Evolutionary conservation across 1,140 invertebrate species (phyloP).

Genomic region (Drosophila saltans): DNA sequence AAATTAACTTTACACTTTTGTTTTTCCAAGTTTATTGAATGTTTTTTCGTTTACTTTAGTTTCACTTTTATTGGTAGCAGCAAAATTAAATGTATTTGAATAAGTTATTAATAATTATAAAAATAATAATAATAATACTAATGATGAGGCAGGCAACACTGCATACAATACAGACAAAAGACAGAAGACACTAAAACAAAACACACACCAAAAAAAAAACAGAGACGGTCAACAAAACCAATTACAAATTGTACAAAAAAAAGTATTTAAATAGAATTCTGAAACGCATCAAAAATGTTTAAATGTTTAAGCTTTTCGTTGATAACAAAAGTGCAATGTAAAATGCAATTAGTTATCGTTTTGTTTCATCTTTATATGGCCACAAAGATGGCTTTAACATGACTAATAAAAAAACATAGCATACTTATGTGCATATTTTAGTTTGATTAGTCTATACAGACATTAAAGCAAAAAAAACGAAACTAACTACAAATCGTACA

Average conservation of each 20-base stretch:
- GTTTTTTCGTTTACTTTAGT: constrained; percentile 31
- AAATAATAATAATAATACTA: neutral
- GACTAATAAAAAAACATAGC: no score
- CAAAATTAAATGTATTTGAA: constrained; percentile 42
- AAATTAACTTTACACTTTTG: constrained; percentile 18
- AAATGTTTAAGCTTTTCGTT: no score
- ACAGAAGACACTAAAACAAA: neutral
- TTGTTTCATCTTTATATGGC: no score
- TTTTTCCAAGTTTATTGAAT: constrained; percentile 29
- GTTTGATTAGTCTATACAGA: no score
- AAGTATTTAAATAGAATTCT: no score
- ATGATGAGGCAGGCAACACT: constrained; percentile 68
- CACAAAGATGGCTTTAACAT: no score
- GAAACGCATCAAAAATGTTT: no score
- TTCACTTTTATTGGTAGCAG: constrained; percentile 53
- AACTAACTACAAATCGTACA: no score
- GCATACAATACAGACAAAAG: constrained; percentile 24
- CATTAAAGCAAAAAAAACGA: no score
- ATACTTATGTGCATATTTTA: no score
- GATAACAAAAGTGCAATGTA: no score
- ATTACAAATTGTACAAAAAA: neutral
- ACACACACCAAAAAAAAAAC: constrained; percentile 18
- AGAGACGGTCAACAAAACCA: constrained; percentile 1
- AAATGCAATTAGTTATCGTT: no score
- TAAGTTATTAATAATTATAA: neutral